A percentile compares a stretch with the other conserved stretches of the same genome.
phyloP scores from a whole-genome alignment of 2,888 invertebrate genomes.

The Eilema griseolum region DNA sequence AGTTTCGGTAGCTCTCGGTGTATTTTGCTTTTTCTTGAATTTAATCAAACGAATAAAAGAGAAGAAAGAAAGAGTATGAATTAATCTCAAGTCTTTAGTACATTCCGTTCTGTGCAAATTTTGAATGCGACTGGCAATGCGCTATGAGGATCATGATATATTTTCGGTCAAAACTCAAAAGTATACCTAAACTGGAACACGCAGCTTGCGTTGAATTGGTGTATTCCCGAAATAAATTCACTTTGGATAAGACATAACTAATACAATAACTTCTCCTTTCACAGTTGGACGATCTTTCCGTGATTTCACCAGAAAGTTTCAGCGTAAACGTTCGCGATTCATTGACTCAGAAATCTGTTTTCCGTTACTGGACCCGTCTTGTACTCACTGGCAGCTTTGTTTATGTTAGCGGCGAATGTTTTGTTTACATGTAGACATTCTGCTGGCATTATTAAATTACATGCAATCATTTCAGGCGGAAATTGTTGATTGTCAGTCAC shows the following conservation, averaged over 20 bases:
- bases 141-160: no score
- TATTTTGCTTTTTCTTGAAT: no score
- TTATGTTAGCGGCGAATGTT: conserved; percentile 44
- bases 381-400: conserved; percentile 48
- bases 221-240: conserved; percentile 51
- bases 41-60: no score
- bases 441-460: conserved; percentile 41
- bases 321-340: conserved; percentile 72
- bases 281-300: conserved; percentile 70
- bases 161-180: no score
- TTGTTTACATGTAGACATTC: conserved; percentile 32
- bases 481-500: conserved; percentile 25
- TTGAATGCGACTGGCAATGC: no score
- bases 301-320: conserved; percentile 73
- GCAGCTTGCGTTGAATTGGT: background rate
- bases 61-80: no score
- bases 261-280: conserved; percentile 71
- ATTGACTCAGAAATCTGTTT: conserved; percentile 81
- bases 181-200: background rate
- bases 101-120: no score
- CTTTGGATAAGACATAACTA: conserved; percentile 60
- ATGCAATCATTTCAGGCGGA: conserved; percentile 28
- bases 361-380: conserved; percentile 63
- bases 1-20: no score
- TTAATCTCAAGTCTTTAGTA: no score